These are phyloP conservation scores for Stegostoma tigrinum DNA, from an alignment of 2,113 vertebrate species.

Conservation along the genomic window DNA sequence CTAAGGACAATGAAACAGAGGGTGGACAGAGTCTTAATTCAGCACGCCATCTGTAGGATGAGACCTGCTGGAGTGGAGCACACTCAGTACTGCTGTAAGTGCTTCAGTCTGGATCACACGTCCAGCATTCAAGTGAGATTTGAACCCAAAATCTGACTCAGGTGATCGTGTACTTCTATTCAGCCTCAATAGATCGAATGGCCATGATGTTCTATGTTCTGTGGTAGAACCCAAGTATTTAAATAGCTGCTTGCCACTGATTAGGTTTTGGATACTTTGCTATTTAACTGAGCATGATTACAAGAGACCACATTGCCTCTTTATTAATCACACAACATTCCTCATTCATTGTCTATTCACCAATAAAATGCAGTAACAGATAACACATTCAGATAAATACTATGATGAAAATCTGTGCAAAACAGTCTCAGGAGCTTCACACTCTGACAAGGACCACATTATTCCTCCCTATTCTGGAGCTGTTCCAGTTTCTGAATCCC, in stretches of 20 bases:
- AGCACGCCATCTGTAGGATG: neutral
- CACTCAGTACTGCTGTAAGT: neutral
- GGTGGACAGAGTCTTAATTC: neutral
- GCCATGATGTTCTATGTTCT: too few relatives aligned
- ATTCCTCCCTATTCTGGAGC: neutral
- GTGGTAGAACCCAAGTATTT: neutral
- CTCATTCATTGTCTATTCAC: neutral
- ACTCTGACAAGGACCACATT: neutral
- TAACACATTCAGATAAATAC: neutral
- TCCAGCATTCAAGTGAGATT: neutral
- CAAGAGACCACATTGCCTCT: neutral
- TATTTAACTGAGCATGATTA: neutral
- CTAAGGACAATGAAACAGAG: neutral
- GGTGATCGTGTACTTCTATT: neutral
- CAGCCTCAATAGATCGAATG: neutral
- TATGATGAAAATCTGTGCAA: neutral
- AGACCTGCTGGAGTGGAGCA: neutral
- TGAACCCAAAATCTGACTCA: neutral
- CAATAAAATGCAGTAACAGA: neutral
- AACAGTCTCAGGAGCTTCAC: neutral
- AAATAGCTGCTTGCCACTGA: neutral
- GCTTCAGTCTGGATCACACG: neutral
- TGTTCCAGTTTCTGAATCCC: slow-evolving; percentile 27
- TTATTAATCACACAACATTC: neutral
- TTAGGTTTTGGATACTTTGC: neutral